Evolutionary conservation across 2,888 invertebrate genomes (phyloP).

Genomic region (Meandrusa payeni): DNA sequence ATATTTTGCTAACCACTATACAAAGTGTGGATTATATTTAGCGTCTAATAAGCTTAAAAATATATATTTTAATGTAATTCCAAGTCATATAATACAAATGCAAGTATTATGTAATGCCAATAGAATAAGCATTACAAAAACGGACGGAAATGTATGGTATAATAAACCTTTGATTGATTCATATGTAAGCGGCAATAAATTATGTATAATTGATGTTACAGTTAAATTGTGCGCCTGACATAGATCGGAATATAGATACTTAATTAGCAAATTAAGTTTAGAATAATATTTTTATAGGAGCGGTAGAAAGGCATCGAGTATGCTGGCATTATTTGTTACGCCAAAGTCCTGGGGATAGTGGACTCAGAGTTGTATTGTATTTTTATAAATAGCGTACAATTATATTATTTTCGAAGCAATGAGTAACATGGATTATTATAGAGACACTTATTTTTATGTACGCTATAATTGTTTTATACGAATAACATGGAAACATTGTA

Average conservation of each 20-base stretch:
- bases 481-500: constrained; percentile 19
- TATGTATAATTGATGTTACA: constrained; percentile 11
- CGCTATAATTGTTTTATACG: constrained; percentile 17
- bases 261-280: constrained; percentile 10
- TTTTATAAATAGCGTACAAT: constrained; percentile 24
- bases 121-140: constrained; percentile 29
- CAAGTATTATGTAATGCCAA: constrained; percentile 24
- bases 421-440: constrained; percentile 16
- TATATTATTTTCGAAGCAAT: constrained; percentile 17
- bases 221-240: constrained; percentile 28
- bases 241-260: constrained; percentile 23
- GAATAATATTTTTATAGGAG: constrained; percentile 3
- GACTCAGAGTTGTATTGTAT: constrained; percentile 24
- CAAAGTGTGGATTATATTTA: constrained; percentile 14
- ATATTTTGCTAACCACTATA: constrained; percentile 11
- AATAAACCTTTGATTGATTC: constrained; percentile 21
- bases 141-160: constrained; percentile 38
- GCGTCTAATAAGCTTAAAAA: constrained; percentile 23
- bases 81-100: constrained; percentile 19
- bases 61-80: constrained; percentile 15
- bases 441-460: constrained; percentile 13
- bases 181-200: constrained; percentile 20
- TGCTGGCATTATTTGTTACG: not conserved
- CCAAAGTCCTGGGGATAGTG: constrained; percentile 18
- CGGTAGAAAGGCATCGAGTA: constrained; percentile 2